These are phyloP conservation scores for Rhagium mordax DNA, from an alignment of 2,888 invertebrate genomes.

Conservation along the genomic window DNA sequence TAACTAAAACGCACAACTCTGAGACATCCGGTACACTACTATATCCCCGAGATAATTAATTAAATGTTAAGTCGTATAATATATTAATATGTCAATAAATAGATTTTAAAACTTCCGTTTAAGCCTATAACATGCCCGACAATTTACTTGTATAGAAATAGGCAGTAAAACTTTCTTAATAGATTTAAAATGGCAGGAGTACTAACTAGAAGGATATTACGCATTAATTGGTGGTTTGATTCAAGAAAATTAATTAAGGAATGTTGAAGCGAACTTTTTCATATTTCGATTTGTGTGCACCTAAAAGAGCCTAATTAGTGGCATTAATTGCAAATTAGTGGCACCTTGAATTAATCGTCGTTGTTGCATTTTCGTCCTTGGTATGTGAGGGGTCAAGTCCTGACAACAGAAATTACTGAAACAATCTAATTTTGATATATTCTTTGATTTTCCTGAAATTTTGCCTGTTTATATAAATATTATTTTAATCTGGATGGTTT, in stretches of 20 bases:
- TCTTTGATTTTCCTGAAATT: too few relatives aligned
- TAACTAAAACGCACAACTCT: neutral
- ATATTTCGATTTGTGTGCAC: too few relatives aligned
- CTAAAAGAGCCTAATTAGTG: too few relatives aligned
- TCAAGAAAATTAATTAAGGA: neutral
- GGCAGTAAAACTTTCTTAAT: neutral
- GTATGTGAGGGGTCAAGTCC: too few relatives aligned
- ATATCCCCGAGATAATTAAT: slow-evolving; percentile 9
- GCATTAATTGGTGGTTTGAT: neutral
- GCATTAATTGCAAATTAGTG: too few relatives aligned
- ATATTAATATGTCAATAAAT: slow-evolving; percentile 25
- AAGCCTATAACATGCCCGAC: slow-evolving; percentile 4
- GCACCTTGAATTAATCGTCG: too few relatives aligned
- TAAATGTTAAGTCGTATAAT: slow-evolving; percentile 9
- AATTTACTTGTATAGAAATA: slow-evolving; percentile 7
- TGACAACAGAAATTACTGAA: too few relatives aligned
- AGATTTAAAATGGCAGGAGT: neutral
- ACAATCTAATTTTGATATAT: too few relatives aligned
- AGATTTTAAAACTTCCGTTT: slow-evolving; percentile 17
- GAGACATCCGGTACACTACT: slow-evolving; percentile 28
- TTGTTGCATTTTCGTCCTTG: too few relatives aligned
- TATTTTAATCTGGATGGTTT: too few relatives aligned
- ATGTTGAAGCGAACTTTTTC: too few relatives aligned
- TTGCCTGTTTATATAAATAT: too few relatives aligned
- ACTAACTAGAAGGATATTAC: neutral